Evolutionary conservation across 1,140 invertebrate species (phyloP), one percentile per base, ranked within the genome.

Genomic region (Ladona fulva): DNA sequence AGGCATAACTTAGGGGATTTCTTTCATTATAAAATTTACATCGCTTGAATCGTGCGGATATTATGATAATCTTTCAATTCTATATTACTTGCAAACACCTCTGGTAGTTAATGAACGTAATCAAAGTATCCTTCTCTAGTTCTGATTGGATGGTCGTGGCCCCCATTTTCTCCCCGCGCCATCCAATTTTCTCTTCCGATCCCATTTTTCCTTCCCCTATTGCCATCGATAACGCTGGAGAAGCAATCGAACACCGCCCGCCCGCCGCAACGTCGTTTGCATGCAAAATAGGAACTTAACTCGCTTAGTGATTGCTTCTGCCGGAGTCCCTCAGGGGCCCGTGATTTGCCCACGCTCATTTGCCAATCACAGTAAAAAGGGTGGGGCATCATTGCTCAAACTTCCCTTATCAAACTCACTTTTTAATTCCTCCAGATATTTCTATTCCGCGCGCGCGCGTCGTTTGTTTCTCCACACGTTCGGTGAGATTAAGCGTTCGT

Each of bases 171-270:
- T 8, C 29, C 29, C n/a, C n/a, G n/a, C n/a, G n/a, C 1, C 29
- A 37, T 5, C 29, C 29, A 37, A 37, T 19, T 66, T 66, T 66
- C n/a, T 12, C 12, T 16, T 12, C 52, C 14, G n/a, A 66, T 66
- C 5, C 52, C 52, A 22, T 66, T 19, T 66, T 12, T 12, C 52
- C 52, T 66, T 66, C 52, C 44, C 10, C 19, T 52, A 19, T 19
- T 52, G 52, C 52, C 52, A 66, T 66, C 52, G 3, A 66, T 66
- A 66, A 66, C 52, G 52, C 52, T 12, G 1, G 3, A 3, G 52
- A 66, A 66, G 52, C 52, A 66, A 66, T 66, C 52, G 52, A 66
- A 66, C n/a, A 66, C n/a, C 52, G 52, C 44, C 19, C 44, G 44
- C 44, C 44, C 44, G 44, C 44, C 19, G 10, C 44, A 52, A 66